phyloP scores from a whole-genome alignment of 2,888 invertebrate genomes.

The Auanema freiburgensis region DNA sequence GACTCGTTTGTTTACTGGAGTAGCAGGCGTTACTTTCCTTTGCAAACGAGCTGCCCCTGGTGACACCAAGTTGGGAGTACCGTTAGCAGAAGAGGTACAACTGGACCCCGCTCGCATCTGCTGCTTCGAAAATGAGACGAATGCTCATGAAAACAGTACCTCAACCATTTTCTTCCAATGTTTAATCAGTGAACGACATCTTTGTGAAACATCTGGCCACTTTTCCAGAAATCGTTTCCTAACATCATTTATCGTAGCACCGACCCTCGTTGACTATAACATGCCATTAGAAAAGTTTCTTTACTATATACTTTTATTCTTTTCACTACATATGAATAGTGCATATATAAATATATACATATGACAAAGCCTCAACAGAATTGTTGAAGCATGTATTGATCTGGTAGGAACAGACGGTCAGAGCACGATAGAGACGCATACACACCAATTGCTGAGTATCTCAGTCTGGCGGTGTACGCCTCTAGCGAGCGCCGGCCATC shows the following conservation, averaged over 20 bases:
- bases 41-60: conserved; percentile 46
- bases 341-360: no score
- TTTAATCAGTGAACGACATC: conserved; percentile 57
- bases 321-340: no score
- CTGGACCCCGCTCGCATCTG: conserved; percentile 28
- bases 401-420: conserved; percentile 3
- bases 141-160: conserved; percentile 10
- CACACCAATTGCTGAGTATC: conserved; percentile 3
- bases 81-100: conserved; percentile 48
- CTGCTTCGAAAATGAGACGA: conserved; percentile 1
- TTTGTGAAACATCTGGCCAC: conserved; percentile 48
- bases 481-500: conserved; percentile 17
- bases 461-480: conserved; percentile 19
- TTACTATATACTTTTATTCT: no score
- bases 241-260: conserved; percentile 52
- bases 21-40: conserved; percentile 54
- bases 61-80: conserved; percentile 56
- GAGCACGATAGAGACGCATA: conserved; percentile 19
- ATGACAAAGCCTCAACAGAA: no score
- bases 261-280: conserved; percentile 56
- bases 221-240: conserved; percentile 45
- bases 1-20: conserved; percentile 39
- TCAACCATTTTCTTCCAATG: conserved; percentile 51
- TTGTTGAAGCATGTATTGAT: conserved; percentile 1
- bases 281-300: no score